These are phyloP conservation scores for Brenthis daphne DNA, from an alignment of 2,888 invertebrate species.

Conservation along the genomic window DNA sequence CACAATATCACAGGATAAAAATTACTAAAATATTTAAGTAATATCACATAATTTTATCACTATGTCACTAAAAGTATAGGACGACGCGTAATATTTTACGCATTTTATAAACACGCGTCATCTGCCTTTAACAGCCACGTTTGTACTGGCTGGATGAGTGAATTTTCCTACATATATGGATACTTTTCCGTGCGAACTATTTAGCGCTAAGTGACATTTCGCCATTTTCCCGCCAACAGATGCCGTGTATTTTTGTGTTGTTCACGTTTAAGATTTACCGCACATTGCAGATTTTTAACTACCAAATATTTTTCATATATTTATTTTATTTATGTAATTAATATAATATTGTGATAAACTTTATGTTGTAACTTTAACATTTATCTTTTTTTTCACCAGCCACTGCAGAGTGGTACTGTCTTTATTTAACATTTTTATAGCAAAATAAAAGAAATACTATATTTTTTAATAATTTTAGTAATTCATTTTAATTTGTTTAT, in stretches of 20 bases:
- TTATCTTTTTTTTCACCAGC: too few relatives aligned
- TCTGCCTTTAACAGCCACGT: constrained; percentile 36
- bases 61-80: constrained; percentile 29
- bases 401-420: too few relatives aligned
- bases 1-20: constrained; percentile 60
- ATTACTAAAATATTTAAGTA: constrained; percentile 39
- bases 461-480: too few relatives aligned
- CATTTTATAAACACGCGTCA: constrained; percentile 42
- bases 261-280: constrained; percentile 2
- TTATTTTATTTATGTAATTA: too few relatives aligned
- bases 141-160: constrained; percentile 44
- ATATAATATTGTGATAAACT: too few relatives aligned
- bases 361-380: too few relatives aligned
- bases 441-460: too few relatives aligned
- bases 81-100: constrained; percentile 34
- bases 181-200: constrained; percentile 42
- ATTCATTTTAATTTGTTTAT: too few relatives aligned
- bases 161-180: constrained; percentile 47
- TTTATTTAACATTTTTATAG: too few relatives aligned
- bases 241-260: neutral
- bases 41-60: constrained; percentile 47
- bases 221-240: constrained; percentile 29
- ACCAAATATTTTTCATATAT: neutral
- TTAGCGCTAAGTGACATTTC: constrained; percentile 30
- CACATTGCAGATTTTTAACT: neutral